Evolutionary conservation across 2,888 invertebrate species (phyloP), one percentile per base, ranked within the genome.

Genomic region (Ophraella communa): DNA sequence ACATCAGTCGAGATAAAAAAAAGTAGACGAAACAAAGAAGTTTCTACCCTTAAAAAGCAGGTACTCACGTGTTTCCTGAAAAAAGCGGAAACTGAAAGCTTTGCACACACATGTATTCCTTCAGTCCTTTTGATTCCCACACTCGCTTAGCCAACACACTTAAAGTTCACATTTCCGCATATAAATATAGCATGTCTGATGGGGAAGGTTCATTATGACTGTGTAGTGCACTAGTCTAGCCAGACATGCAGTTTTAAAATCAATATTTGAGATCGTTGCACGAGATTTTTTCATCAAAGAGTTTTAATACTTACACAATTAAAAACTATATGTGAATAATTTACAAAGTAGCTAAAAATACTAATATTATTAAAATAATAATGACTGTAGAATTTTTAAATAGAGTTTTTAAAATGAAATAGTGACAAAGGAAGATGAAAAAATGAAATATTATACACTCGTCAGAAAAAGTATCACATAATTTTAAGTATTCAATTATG

Each of bases 151-250:
- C 49, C 24, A 49, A 14, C 49, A n/a, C n/a, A 49, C 49, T 56
- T 45, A n/a, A 56, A 56, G 45, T 56, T 56, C 30, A 56, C 20
- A 56, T 56, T 45, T 45, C 56, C 44, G 44, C 56, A 33, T 45
- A 27, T 56, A 56, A 56, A 56, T 56, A 45, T 10, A 56, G 45
- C 27, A 20, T 23, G 56, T 33, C 5, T 27, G 45, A 30, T 42
- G 27, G 44, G 56, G 45, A 45, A 27, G n/a, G 27, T 56, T 30
- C 21, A 35, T 56, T 24, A 56, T 24, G 27, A 30, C 24, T 55
- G 20, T 56, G 45, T 55, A 24, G 24, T 23, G n/a, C n/a, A n/a
- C n/a, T n/a, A 44, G 55, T 55, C 55, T 56, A 56, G 30, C 44
- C 45, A 30, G 45, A 45, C 45, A 51, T 51, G 49, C 27, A 27